Conservation (phyloP, 2,113 vertebrate genomes). For the Epinephelus moara region DNA sequence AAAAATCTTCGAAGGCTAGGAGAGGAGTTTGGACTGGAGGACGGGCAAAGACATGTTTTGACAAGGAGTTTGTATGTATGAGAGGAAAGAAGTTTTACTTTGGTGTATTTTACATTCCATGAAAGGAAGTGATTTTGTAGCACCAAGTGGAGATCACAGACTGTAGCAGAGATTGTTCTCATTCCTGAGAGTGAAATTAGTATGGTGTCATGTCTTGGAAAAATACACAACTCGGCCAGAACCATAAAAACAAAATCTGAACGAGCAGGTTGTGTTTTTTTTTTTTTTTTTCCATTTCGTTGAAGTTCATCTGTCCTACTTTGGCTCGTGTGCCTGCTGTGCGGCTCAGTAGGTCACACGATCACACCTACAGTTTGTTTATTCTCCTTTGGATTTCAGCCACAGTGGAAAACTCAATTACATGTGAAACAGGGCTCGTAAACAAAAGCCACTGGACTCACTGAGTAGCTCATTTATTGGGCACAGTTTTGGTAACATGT, state of each 20-base stretch:
- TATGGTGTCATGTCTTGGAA: slow-evolving; percentile 30
- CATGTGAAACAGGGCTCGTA: slow-evolving; percentile 12
- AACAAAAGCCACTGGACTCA: slow-evolving; percentile 21
- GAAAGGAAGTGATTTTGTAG: neutral
- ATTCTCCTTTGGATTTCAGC: slow-evolving; percentile 21
- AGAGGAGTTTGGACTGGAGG: neutral
- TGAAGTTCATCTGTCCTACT: neutral
- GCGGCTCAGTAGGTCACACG: slow-evolving; percentile 1
- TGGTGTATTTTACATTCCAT: neutral
- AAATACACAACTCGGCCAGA: slow-evolving; percentile 24
- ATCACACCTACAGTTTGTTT: slow-evolving; percentile 19
- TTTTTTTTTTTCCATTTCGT: neutral
- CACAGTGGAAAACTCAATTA: slow-evolving; percentile 29
- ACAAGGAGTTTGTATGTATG: neutral
- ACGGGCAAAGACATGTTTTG: neutral
- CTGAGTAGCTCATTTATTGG: neutral
- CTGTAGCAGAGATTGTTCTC: slow-evolving; percentile 13
- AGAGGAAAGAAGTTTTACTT: neutral
- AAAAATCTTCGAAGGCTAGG: neutral
- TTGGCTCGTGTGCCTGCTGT: neutral
- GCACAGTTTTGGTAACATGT: neutral
- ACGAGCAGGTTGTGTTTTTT: neutral
- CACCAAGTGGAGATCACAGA: neutral
- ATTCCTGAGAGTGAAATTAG: slow-evolving; percentile 17
- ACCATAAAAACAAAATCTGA: slow-evolving; percentile 14